A percentile compares a stretch with the other conserved stretches of the same genome.
Evolutionary conservation across 2,113 vertebrate genomes (phyloP).

Genomic region (Nothocercus nigrocapillus): DNA sequence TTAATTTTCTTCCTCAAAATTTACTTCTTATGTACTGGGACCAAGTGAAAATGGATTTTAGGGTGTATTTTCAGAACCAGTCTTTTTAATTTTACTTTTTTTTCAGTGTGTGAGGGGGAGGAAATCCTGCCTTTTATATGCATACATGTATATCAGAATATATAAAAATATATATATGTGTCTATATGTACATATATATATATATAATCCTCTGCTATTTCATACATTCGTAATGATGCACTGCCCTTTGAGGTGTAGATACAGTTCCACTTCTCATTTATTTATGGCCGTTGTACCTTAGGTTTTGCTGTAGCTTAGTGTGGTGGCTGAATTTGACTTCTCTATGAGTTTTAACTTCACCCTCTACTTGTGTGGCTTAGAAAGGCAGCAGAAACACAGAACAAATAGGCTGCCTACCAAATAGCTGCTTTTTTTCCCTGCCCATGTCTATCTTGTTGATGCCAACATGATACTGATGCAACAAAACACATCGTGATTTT

Average conservation of each 20-base stretch:
- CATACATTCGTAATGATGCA: background rate
- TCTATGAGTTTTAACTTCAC: constrained; percentile 45
- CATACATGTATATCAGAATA: background rate
- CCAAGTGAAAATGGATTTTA: constrained; percentile 2
- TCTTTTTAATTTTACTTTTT: constrained; percentile 14
- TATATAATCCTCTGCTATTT: background rate
- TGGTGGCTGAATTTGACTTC: constrained; percentile 31
- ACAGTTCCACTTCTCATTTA: background rate
- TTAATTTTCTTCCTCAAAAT: constrained; percentile 14
- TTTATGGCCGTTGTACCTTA: background rate
- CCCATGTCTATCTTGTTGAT: constrained; percentile 21
- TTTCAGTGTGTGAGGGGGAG: background rate
- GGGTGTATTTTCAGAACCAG: constrained; percentile 15
- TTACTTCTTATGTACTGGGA: background rate
- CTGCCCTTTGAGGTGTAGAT: background rate
- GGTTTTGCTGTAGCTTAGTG: background rate
- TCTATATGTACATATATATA: background rate
- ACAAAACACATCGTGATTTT: constrained; percentile 65
- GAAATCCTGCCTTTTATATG: background rate
- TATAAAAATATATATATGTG: background rate
- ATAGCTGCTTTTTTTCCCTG: constrained; percentile 32
- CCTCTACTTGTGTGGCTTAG: constrained; percentile 32
- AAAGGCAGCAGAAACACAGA: constrained; percentile 51
- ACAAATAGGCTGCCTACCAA: constrained; percentile 61
- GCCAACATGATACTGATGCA: constrained; percentile 49